phyloP scores from a whole-genome alignment of 2,113 vertebrate genomes.

The Arizona elegans region DNA sequence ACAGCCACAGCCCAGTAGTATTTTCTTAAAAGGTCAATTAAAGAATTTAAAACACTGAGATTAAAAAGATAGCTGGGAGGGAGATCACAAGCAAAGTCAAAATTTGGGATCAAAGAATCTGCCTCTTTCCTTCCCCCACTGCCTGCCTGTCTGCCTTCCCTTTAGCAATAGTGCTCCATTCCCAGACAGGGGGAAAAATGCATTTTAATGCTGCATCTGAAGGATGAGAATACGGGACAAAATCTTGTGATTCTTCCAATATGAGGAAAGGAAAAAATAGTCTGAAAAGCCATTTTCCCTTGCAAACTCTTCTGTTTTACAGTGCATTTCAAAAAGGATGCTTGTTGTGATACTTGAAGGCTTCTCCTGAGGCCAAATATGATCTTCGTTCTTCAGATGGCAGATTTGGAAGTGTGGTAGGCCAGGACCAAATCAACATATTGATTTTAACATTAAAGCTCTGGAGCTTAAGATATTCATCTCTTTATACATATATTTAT shows the following conservation, averaged over 20 bases:
- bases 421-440: background rate
- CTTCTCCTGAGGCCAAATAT: background rate
- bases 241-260: background rate
- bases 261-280: background rate
- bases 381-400: background rate
- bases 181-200: background rate
- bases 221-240: background rate
- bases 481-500: background rate
- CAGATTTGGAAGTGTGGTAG: background rate
- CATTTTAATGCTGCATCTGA: background rate
- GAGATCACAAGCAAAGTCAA: conserved; percentile 18
- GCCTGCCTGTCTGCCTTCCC: background rate
- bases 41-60: conserved; percentile 41
- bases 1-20: conserved; percentile 38
- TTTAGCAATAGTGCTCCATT: background rate
- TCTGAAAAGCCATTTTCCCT: background rate
- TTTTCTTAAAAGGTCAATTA: conserved; percentile 58
- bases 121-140: background rate
- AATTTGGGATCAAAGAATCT: conserved; percentile 16
- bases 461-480: background rate
- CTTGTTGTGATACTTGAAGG: background rate
- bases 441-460: background rate
- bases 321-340: background rate
- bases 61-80: conserved; percentile 20
- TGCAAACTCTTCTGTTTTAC: background rate